Conservation (phyloP, 1,140 invertebrate genomes). For the Apis florea region DNA sequence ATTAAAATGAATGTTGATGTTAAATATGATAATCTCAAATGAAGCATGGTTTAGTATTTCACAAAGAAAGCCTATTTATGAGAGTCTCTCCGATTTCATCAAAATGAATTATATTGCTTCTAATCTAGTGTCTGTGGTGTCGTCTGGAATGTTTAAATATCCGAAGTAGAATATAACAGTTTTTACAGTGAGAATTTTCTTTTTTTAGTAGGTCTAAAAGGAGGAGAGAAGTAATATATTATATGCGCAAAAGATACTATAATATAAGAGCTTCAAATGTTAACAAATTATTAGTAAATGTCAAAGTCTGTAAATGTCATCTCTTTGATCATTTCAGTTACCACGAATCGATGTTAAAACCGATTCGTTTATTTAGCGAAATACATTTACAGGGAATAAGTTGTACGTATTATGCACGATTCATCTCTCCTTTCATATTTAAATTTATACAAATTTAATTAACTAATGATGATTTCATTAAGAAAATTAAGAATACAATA, state of each 20-base stretch:
- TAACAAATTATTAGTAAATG: constrained; percentile 43
- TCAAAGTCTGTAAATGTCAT: constrained; percentile 55
- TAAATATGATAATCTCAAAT: constrained; percentile 48
- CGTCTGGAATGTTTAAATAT: constrained; percentile 46
- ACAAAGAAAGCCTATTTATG: constrained; percentile 31
- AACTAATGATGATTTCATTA: constrained; percentile 7
- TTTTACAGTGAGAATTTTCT: constrained; percentile 24
- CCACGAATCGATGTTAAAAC: constrained; percentile 26
- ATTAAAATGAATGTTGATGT: constrained; percentile 58
- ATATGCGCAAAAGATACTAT: constrained; percentile 36
- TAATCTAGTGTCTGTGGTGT: constrained; percentile 39
- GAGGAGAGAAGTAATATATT: constrained; percentile 44
- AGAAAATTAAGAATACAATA: constrained; percentile 3
- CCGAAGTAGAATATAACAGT: constrained; percentile 27
- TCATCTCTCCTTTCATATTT: constrained; percentile 52
- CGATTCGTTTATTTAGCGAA: constrained; percentile 36
- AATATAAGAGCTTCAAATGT: constrained; percentile 39
- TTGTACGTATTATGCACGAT: constrained; percentile 41
- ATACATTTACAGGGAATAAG: constrained; percentile 30
- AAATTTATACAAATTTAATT: constrained; percentile 33
- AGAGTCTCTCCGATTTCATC: constrained; percentile 20
- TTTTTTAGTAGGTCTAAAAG: constrained; percentile 25
- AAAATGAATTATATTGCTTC: constrained; percentile 30
- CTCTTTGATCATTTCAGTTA: constrained; percentile 32
- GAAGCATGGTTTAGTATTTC: constrained; percentile 6